Evolutionary conservation across 1,140 invertebrate species (phyloP).

Genomic region (Zaprionus africanus): DNA sequence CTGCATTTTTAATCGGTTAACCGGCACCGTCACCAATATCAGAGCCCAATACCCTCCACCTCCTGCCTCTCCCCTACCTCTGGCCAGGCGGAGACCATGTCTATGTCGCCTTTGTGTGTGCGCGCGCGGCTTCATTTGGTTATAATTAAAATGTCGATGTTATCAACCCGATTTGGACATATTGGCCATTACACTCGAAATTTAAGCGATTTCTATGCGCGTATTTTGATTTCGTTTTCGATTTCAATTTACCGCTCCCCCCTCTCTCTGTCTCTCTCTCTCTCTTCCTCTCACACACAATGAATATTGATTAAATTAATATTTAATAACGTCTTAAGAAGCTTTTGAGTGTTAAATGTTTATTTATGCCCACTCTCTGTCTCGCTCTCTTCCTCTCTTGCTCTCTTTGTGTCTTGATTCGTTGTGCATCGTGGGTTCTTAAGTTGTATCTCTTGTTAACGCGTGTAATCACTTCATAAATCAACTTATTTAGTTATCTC

Average conservation of each 20-base stretch:
- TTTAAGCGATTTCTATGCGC: conserved; percentile 82
- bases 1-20: conserved; percentile 82
- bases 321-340: conserved; percentile 82
- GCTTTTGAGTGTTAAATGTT: conserved; percentile 79
- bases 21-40: conserved; percentile 32
- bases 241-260: neutral
- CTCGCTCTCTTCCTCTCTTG: conserved; percentile 12
- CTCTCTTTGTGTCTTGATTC: neutral
- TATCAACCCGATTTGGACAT: conserved; percentile 80
- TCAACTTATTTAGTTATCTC: conserved; percentile 3
- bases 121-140: conserved; percentile 76
- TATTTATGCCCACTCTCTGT: conserved; percentile 60
- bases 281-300: conserved; percentile 52
- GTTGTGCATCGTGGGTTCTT: neutral
- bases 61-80: neutral
- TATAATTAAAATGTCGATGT: conserved; percentile 84
- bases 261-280: neutral
- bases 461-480: conserved; percentile 7
- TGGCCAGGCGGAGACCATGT: conserved; percentile 3
- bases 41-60: neutral
- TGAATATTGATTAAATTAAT: conserved; percentile 82
- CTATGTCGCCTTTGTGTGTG: conserved; percentile 27
- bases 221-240: conserved; percentile 71
- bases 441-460: conserved; percentile 8
- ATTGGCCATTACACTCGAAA: conserved; percentile 81